Evolutionary conservation across 2,113 vertebrate species (phyloP).

Genomic region (Phrynosoma blainvillii): DNA sequence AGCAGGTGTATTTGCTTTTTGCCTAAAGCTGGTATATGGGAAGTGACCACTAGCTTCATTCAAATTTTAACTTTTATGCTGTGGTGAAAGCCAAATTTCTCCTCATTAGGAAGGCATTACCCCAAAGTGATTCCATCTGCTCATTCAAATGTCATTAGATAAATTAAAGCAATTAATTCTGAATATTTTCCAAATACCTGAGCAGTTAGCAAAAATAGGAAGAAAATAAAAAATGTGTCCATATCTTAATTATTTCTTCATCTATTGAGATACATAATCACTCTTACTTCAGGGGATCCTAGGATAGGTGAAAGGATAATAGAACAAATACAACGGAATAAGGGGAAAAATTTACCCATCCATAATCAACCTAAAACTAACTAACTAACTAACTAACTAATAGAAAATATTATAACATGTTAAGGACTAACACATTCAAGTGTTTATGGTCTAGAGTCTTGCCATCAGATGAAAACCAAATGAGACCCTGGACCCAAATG

Average conservation of each 20-base stretch:
- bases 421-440: too few relatives aligned
- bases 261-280: background rate
- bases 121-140: constrained; percentile 26
- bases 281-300: background rate
- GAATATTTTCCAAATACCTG: constrained; percentile 37
- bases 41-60: background rate
- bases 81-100: constrained; percentile 20
- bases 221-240: constrained; percentile 20
- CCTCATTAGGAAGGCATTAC: constrained; percentile 13
- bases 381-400: too few relatives aligned
- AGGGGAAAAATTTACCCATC: too few relatives aligned
- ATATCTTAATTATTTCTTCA: constrained; percentile 10
- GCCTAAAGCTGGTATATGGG: background rate
- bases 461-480: too few relatives aligned
- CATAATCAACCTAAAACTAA: too few relatives aligned
- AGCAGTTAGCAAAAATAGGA: constrained; percentile 23
- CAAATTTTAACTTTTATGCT: background rate
- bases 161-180: constrained; percentile 39
- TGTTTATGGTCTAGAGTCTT: too few relatives aligned
- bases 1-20: background rate
- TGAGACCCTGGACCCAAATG: too few relatives aligned
- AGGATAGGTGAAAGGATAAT: background rate
- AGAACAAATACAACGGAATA: background rate
- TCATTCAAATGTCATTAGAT: constrained; percentile 41
- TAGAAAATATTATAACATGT: too few relatives aligned